phyloP scores from a whole-genome alignment of 2,113 vertebrate species.

The Cyanoramphus novaezelandiae region DNA sequence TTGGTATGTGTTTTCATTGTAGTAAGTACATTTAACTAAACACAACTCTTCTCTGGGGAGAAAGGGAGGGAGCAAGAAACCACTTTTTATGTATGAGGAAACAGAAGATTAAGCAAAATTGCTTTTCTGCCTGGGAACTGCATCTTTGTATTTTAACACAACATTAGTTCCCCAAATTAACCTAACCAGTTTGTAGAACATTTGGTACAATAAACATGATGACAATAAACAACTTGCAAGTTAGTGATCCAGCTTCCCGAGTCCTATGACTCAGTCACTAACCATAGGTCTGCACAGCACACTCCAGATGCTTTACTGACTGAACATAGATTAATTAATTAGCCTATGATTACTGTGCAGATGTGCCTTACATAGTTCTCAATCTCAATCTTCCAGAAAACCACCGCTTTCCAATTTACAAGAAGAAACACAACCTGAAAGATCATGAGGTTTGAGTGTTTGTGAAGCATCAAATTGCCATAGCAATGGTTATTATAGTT shows the following conservation, averaged over 20 bases:
- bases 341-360: background rate
- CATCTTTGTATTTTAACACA: background rate
- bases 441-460: background rate
- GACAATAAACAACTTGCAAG: slow-evolving; percentile 35
- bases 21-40: background rate
- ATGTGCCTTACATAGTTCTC: fast-evolving
- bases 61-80: background rate
- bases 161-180: slow-evolving; percentile 5
- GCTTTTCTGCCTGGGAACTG: slow-evolving; percentile 22
- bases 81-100: background rate
- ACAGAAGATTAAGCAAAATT: background rate
- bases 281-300: background rate
- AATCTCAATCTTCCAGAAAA: background rate
- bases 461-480: background rate
- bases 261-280: background rate
- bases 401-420: background rate
- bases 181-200: background rate
- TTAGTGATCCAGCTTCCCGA: background rate
- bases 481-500: background rate
- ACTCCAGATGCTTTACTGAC: background rate
- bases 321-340: background rate
- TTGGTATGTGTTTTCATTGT: background rate
- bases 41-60: background rate
- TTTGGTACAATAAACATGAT: slow-evolving; percentile 32
- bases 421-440: background rate